phyloP scores from a whole-genome alignment of 2,797 vertebrate species.

The Acomys russatus region DNA sequence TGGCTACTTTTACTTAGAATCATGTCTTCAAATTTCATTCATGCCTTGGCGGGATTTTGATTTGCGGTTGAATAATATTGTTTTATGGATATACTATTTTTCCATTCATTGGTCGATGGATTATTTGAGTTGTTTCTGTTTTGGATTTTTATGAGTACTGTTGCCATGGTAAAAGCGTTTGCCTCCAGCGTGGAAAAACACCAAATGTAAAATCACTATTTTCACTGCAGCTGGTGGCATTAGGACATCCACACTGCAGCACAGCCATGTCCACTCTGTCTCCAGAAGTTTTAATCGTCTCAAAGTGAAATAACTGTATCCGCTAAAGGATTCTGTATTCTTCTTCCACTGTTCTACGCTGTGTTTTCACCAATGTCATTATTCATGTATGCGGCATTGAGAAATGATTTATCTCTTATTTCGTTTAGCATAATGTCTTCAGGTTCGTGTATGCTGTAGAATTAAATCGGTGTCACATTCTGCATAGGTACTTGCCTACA shows the following conservation, averaged over 20 bases:
- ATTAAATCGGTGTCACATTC: not conserved
- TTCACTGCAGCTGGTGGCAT: not conserved
- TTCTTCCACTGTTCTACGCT: not conserved
- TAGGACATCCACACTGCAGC: not conserved
- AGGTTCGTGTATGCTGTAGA: not conserved
- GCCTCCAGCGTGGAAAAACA: not conserved
- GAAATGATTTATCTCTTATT: not conserved
- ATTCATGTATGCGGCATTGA: not conserved
- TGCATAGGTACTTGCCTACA: not conserved
- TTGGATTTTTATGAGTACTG: not conserved
- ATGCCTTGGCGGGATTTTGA: not conserved
- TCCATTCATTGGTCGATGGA: not conserved
- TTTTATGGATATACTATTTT: not conserved
- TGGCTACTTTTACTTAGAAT: not conserved
- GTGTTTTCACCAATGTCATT: not conserved
- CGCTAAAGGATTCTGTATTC: not conserved
- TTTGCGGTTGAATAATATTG: not conserved
- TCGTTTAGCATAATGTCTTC: not conserved
- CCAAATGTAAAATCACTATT: not conserved
- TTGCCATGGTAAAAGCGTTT: not conserved
- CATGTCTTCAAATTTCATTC: not conserved
- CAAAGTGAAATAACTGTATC: not conserved
- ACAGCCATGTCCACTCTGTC: not conserved
- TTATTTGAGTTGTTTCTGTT: not conserved
- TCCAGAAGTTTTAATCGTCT: not conserved